These are phyloP conservation scores for Agrochola lota DNA, from an alignment of 2,888 invertebrate genomes.

Conservation along the genomic window DNA sequence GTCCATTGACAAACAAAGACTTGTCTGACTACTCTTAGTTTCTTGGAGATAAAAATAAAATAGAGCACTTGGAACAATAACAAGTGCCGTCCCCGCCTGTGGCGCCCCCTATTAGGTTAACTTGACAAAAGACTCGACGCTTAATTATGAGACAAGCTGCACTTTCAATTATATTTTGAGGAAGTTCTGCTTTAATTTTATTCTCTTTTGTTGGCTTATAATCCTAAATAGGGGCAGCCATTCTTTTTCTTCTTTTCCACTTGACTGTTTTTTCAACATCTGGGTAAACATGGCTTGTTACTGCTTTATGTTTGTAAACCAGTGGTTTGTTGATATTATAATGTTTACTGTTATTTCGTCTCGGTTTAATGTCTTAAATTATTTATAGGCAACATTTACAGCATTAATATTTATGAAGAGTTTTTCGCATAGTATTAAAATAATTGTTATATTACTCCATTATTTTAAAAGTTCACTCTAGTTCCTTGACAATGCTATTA, in stretches of 20 bases:
- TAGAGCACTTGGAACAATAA: conserved; percentile 71
- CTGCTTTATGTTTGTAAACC: conserved; percentile 24
- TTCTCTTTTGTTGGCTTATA: conserved; percentile 35
- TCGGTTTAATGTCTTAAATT: not conserved
- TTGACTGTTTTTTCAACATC: conserved; percentile 38
- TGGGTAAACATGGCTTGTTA: conserved; percentile 37
- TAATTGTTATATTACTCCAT: not conserved
- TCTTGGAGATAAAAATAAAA: conserved; percentile 71
- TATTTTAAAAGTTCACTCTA: not conserved
- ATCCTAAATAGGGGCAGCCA: conserved; percentile 29
- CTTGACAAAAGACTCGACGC: conserved; percentile 78
- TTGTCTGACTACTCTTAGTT: conserved; percentile 52
- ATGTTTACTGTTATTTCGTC: conserved; percentile 14
- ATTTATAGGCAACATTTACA: not conserved
- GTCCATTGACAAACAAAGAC: conserved; percentile 58
- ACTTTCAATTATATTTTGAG: conserved; percentile 56
- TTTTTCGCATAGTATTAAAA: not conserved
- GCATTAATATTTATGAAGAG: not conserved
- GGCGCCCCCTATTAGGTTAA: conserved; percentile 79
- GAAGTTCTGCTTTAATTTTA: conserved; percentile 47
- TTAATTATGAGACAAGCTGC: conserved; percentile 67
- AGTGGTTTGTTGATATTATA: not conserved
- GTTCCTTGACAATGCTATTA: not conserved
- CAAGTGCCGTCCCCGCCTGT: conserved; percentile 67
- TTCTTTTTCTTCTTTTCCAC: conserved; percentile 32